Evolutionary conservation across 2,113 vertebrate species (phyloP).

Genomic region (Bambusicola thoracicus): DNA sequence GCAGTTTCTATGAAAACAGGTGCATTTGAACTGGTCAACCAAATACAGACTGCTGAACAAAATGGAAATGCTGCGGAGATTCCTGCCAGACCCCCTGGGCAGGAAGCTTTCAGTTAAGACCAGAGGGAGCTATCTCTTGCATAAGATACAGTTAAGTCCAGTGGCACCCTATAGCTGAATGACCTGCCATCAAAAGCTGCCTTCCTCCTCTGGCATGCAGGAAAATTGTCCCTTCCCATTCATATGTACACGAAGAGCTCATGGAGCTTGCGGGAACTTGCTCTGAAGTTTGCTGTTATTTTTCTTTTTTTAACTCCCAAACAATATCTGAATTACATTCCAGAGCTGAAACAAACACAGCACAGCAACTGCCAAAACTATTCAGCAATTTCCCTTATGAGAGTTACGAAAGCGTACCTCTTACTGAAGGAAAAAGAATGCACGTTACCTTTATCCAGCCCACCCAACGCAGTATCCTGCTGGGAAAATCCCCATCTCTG

Average conservation of each 20-base stretch:
- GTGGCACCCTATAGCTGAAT: slow-evolving; percentile 73
- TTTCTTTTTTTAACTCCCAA: neutral
- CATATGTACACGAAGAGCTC: slow-evolving; percentile 84
- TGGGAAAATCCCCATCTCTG: slow-evolving; percentile 14
- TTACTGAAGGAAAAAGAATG: slow-evolving; percentile 25
- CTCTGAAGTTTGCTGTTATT: slow-evolving; percentile 45
- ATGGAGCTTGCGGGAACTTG: slow-evolving; percentile 28
- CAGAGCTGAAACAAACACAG: slow-evolving; percentile 40
- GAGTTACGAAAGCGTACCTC: neutral
- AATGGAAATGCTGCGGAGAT: slow-evolving; percentile 72
- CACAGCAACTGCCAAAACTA: slow-evolving; percentile 6
- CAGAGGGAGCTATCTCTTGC: slow-evolving; percentile 69
- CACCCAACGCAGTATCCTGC: neutral
- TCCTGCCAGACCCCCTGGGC: slow-evolving; percentile 61
- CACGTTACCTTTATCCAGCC: neutral
- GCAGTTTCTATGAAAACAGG: slow-evolving; percentile 78
- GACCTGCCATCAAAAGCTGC: slow-evolving; percentile 77
- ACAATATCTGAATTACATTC: slow-evolving; percentile 37
- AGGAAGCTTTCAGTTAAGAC: slow-evolving; percentile 62
- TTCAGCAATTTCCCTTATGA: neutral
- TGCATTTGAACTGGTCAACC: slow-evolving; percentile 82
- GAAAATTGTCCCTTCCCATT: slow-evolving; percentile 80
- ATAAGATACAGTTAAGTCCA: slow-evolving; percentile 72
- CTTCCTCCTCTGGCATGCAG: slow-evolving; percentile 83
- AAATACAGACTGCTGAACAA: slow-evolving; percentile 74